These are phyloP conservation scores for Drosophila birchii DNA, from an alignment of 2,888 invertebrate species.

Conservation along the genomic window DNA sequence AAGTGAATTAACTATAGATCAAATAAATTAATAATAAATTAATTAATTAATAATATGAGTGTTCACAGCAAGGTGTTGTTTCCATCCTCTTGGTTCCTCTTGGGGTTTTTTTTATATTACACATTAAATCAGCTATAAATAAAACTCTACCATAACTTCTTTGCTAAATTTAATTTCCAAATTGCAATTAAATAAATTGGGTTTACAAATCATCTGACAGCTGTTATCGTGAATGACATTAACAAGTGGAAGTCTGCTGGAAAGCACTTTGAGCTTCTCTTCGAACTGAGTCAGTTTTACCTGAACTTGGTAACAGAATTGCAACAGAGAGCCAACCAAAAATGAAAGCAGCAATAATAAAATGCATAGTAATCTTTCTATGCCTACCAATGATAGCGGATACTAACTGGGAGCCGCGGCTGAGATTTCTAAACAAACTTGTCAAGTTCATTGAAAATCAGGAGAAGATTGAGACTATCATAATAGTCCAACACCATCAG, in stretches of 20 bases:
- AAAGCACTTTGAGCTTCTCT: background rate
- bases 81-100: no score
- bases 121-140: background rate
- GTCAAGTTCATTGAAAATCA: constrained; percentile 7
- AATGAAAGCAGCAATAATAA: background rate
- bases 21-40: no score
- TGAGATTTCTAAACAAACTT: constrained; percentile 10
- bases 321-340: background rate
- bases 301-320: background rate
- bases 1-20: no score
- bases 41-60: no score
- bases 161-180: background rate
- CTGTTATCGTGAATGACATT: background rate
- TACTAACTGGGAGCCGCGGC: background rate
- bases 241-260: background rate
- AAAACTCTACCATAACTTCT: background rate
- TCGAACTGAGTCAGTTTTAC: background rate
- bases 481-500: constrained; percentile 2
- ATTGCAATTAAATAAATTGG: background rate
- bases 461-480: background rate
- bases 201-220: background rate
- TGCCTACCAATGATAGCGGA: background rate
- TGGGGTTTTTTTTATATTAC: no score
- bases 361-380: background rate
- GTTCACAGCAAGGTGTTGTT: no score